phyloP scores from a whole-genome alignment of 2,113 vertebrate genomes.

The Lanius ludovicianus region DNA sequence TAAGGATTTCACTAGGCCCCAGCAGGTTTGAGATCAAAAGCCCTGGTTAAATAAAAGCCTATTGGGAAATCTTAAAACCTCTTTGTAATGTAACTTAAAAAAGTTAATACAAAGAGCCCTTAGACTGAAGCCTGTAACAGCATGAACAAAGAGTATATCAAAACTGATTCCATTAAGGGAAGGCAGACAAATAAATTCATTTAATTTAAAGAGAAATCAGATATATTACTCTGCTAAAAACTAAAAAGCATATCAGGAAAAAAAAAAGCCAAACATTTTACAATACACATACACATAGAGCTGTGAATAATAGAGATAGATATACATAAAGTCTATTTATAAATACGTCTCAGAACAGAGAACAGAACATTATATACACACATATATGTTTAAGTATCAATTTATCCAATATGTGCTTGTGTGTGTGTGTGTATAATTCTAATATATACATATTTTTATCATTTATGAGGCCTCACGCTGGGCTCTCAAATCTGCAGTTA shows the following conservation, averaged over 20 bases:
- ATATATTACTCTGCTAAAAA: slow-evolving; percentile 58
- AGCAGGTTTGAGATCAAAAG: slow-evolving; percentile 87
- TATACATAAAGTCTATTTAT: slow-evolving; percentile 34
- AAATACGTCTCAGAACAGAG: slow-evolving; percentile 3
- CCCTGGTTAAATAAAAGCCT: slow-evolving; percentile 82
- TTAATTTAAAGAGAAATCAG: slow-evolving; percentile 77
- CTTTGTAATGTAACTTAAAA: slow-evolving; percentile 88
- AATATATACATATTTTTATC: slow-evolving; percentile 54
- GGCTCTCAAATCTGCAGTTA: slow-evolving; percentile 39
- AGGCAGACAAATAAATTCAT: slow-evolving; percentile 73
- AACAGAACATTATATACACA: slow-evolving; percentile 16
- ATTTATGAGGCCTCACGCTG: slow-evolving; percentile 45
- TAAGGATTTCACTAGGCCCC: slow-evolving; percentile 82
- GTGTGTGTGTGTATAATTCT: slow-evolving; percentile 7
- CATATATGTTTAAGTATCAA: slow-evolving; percentile 27
- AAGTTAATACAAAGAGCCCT: slow-evolving; percentile 83
- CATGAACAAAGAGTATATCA: slow-evolving; percentile 82
- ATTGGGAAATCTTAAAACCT: slow-evolving; percentile 85
- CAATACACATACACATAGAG: not conserved
- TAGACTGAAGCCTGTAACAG: slow-evolving; percentile 77
- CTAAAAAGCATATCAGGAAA: not conserved
- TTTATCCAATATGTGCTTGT: not conserved
- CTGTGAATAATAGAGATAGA: slow-evolving; percentile 13
- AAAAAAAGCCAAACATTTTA: not conserved
- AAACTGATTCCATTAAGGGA: slow-evolving; percentile 81